Evolutionary conservation across 2,113 vertebrate species (phyloP).

Genomic region (Muntiacus muntjak): DNA sequence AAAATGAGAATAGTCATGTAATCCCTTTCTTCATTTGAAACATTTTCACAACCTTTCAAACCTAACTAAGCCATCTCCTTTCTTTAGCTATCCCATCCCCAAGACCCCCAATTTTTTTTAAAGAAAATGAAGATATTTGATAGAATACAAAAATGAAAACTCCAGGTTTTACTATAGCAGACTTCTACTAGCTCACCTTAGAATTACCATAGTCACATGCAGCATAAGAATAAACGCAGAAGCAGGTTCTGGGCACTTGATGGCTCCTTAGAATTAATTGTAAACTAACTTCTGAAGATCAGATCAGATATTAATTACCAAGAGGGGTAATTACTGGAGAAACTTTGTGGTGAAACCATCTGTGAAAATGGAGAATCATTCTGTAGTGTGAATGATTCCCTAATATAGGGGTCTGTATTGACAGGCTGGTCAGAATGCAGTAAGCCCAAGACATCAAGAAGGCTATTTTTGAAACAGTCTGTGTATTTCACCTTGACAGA

Average conservation of each 20-base stretch:
- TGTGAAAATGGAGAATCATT: not conserved
- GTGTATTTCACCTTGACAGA: not conserved
- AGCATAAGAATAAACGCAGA: not conserved
- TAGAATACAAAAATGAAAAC: not conserved
- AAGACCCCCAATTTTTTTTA: not conserved
- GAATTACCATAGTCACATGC: not conserved
- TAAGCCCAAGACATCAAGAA: not conserved
- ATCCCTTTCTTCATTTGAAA: not conserved
- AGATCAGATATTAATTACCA: not conserved
- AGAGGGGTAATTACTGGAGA: not conserved
- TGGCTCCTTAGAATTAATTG: not conserved
- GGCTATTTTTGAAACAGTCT: not conserved
- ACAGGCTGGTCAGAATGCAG: not conserved
- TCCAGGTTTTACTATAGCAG: not conserved
- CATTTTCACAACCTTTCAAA: conserved; percentile 1
- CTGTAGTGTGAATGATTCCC: not conserved
- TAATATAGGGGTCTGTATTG: not conserved
- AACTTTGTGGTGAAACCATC: not conserved
- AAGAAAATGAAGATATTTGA: not conserved
- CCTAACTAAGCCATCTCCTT: conserved; percentile 6
- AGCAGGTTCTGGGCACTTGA: not conserved
- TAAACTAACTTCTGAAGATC: not conserved
- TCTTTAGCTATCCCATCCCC: not conserved
- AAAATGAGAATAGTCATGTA: not conserved
- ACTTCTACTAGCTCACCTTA: not conserved